A percentile compares a stretch with the other conserved stretches of the same genome.
phyloP scores from a whole-genome alignment of 64 coral and sea anemone genomes.

The Montipora cactus region DNA sequence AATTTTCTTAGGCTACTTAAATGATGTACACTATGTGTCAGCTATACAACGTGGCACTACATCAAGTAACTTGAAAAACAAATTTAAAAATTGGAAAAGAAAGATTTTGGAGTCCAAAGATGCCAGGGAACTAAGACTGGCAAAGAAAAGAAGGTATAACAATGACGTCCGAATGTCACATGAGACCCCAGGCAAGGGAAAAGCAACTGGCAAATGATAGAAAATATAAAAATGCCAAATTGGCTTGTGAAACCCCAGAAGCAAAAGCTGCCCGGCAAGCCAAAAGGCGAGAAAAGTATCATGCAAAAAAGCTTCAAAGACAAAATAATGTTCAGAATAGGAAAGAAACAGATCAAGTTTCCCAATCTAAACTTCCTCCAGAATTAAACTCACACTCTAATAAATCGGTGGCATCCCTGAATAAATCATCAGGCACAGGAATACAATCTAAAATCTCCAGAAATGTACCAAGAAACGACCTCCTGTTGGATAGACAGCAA shows the following conservation, averaged over 20 bases:
- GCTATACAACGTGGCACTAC: not conserved
- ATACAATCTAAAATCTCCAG: not conserved
- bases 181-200: not conserved
- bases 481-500: constrained; percentile 1
- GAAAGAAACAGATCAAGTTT: not conserved
- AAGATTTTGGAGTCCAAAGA: not conserved
- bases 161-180: not conserved
- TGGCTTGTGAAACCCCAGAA: not conserved
- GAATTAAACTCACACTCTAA: not conserved
- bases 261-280: not conserved
- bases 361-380: not conserved
- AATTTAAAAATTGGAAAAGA: not conserved
- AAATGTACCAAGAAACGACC: not conserved
- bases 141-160: not conserved
- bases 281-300: not conserved
- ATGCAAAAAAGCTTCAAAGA: not conserved
- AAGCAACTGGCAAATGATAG: not conserved
- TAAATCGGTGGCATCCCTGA: not conserved
- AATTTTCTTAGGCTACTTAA: not conserved
- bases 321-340: not conserved
- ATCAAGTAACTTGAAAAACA: not conserved
- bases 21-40: not conserved
- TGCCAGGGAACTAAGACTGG: not conserved
- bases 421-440: not conserved
- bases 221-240: not conserved